A percentile compares a stretch with the other conserved stretches of the same genome.
Evolutionary conservation across 2,113 vertebrate genomes (phyloP).

Genomic region (Symphodus melops): DNA sequence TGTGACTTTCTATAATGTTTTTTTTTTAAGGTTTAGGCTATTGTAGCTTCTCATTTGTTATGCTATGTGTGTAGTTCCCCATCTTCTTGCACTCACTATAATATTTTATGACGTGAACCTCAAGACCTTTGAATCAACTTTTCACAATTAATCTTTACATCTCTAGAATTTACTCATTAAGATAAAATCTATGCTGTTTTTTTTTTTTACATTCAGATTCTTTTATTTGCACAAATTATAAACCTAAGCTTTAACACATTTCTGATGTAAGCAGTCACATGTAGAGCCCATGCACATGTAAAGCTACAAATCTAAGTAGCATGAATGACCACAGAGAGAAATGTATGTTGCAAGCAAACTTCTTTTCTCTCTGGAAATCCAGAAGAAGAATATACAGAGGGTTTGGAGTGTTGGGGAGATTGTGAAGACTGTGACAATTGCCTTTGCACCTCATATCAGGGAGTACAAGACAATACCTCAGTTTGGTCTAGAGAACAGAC

Average conservation of each 20-base stretch:
- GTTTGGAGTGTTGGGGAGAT: neutral
- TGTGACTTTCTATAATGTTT: too few species aligned
- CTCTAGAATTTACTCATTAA: neutral
- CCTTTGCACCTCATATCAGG: neutral
- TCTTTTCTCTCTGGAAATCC: too few species aligned
- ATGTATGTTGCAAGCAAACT: too few species aligned
- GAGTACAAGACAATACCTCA: neutral
- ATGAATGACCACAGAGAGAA: too few species aligned
- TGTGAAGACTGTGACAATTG: neutral
- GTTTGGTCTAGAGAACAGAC: conserved; percentile 9
- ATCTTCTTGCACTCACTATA: too few species aligned
- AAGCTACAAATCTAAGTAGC: neutral
- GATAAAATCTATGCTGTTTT: neutral
- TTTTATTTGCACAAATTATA: neutral
- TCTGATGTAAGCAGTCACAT: neutral
- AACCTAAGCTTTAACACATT: neutral
- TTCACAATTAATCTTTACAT: too few species aligned
- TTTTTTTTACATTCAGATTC: neutral
- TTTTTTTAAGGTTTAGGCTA: too few species aligned
- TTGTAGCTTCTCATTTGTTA: too few species aligned
- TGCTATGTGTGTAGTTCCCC: too few species aligned
- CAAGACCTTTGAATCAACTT: too few species aligned
- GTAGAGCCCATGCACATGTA: neutral
- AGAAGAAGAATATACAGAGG: too few species aligned
- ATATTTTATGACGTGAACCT: too few species aligned